Evolutionary conservation across 2,113 vertebrate genomes (phyloP).

Genomic region (Dicentrarchus labrax): DNA sequence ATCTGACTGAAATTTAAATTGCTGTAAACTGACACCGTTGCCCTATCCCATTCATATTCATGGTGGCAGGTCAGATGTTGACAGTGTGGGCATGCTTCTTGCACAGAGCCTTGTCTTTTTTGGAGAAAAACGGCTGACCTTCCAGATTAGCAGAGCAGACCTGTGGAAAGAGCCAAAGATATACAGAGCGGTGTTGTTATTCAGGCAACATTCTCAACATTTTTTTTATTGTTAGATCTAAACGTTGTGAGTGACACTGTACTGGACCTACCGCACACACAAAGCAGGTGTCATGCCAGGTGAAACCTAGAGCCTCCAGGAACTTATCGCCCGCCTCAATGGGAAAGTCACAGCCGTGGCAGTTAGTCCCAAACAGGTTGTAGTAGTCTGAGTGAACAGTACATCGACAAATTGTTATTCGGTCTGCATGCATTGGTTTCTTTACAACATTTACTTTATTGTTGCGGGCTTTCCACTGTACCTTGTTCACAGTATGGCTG

Average conservation of each 20-base stretch:
- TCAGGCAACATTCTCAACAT: neutral
- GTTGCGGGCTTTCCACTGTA: slow-evolving; percentile 52
- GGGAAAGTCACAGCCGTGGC: slow-evolving; percentile 96
- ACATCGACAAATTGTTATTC: neutral
- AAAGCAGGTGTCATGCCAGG: slow-evolving; percentile 99
- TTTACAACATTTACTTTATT: neutral
- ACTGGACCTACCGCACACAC: slow-evolving; percentile 90
- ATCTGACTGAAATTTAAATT: slow-evolving; percentile 38
- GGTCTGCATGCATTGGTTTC: neutral
- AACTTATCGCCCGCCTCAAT: slow-evolving; percentile 98
- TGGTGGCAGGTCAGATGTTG: slow-evolving; percentile 86
- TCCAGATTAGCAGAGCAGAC: slow-evolving; percentile 94
- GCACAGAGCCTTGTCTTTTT: slow-evolving; percentile 98
- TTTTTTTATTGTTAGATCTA: neutral
- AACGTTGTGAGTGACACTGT: neutral
- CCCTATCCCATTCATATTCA: neutral
- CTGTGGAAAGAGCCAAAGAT: slow-evolving; percentile 65
- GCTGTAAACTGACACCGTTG: slow-evolving; percentile 9
- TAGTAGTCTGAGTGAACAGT: slow-evolving; percentile 89
- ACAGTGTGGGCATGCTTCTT: slow-evolving; percentile 96
- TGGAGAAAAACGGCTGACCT: slow-evolving; percentile 97
- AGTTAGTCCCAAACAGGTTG: slow-evolving; percentile 92
- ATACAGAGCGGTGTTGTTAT: neutral
- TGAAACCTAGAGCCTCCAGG: slow-evolving; percentile 93
- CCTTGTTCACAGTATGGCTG: slow-evolving; percentile 98